Evolutionary conservation across 2,888 invertebrate species (phyloP), one percentile per base, ranked within the genome.

Genomic region (Nyleta sp.): DNA sequence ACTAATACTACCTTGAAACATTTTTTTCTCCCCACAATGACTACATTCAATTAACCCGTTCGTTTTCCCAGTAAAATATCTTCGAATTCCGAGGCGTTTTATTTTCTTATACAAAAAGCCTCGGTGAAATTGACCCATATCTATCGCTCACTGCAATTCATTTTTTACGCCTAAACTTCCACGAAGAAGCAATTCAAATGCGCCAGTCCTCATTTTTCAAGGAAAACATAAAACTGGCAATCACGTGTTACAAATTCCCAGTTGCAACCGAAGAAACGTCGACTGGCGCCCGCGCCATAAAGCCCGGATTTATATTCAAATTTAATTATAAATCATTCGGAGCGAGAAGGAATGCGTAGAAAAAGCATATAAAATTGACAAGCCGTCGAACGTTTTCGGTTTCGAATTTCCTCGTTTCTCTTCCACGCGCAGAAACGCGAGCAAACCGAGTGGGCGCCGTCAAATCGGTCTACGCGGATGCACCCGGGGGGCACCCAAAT

Each of bases 401-500:
- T 13, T 48, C 24, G 72, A 53, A 33, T 71, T 60, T 35, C 24
- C 44, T 42, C 44, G 70, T 71, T 71, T 52, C 70, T 71, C 60
- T 52, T 53, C 15, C 28, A 38, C n/a, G 22, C 10, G 15, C 35
- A 35, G n/a, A 35, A 46, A 65, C 52, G 15, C 42, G 20, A 42
- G 52, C 22, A 42, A 52, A 44, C 20, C 28, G 24, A 44, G 17
- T 46, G 35, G 55, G 55, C 10, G n/a, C 52, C 46, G 44, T 67
- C 42, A 64, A 67, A 53, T 42, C 20, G 38, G 46, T 42, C 40
- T 33, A n/a, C n/a, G 18, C 52, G 65, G 65, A 67, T 55, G 65
- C 44, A 53, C 33, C 55, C 17, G 42, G 13, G n/a, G 62, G 52
- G 52, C 81, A 83, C 82, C 79, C 52, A 24, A 71, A 71, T 50